Conservation (phyloP, 2,113 vertebrate species). For the Panthera uncia region DNA sequence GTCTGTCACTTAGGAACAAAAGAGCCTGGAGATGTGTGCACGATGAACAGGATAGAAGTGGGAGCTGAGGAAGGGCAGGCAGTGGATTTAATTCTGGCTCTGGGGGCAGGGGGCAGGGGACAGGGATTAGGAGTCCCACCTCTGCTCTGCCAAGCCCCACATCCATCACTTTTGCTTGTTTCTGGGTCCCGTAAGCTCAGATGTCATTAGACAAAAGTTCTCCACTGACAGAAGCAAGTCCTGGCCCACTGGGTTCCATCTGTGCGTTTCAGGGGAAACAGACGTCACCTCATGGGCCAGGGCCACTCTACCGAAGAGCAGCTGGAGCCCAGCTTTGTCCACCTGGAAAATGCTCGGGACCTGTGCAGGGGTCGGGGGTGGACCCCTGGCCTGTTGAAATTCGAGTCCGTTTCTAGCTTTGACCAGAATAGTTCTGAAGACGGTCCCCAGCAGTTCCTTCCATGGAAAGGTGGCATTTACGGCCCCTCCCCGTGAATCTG, state of each 20-base stretch:
- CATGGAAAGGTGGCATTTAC: accelerated
- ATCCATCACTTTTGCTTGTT: too few relatives aligned
- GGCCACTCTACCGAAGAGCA: not conserved
- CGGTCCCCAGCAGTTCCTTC: not conserved
- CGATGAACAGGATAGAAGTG: not conserved
- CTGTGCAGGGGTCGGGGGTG: too few relatives aligned
- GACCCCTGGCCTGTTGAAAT: not conserved
- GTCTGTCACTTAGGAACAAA: not conserved
- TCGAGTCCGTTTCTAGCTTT: not conserved
- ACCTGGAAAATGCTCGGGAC: too few relatives aligned
- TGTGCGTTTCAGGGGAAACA: not conserved
- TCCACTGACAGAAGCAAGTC: not conserved
- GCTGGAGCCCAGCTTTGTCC: not conserved
- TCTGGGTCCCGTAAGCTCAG: not conserved
- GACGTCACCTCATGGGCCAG: not conserved
- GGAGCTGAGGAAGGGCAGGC: too few relatives aligned
- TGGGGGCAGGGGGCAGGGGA: not conserved
- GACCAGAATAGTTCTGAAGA: not conserved
- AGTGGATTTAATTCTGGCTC: not conserved
- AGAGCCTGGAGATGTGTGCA: not conserved
- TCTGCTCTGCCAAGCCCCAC: not conserved
- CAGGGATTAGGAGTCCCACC: not conserved
- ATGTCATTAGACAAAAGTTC: not conserved
- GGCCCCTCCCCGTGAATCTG: too few relatives aligned
- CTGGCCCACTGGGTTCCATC: not conserved